Evolutionary conservation across 2,113 vertebrate species (phyloP).

Genomic region (Labeo rohita): DNA sequence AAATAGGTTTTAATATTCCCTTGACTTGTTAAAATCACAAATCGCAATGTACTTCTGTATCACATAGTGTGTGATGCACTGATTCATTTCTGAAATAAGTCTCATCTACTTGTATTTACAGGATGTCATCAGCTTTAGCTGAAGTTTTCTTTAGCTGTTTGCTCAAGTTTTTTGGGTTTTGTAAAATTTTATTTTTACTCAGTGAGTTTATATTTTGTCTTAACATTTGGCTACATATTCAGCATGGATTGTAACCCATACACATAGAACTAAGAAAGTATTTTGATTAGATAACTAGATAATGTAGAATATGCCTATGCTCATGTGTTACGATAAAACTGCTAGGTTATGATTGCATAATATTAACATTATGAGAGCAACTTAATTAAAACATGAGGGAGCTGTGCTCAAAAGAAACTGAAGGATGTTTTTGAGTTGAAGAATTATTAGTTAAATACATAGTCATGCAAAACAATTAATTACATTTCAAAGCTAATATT

Average conservation of each 20-base stretch:
- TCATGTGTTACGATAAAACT: not conserved
- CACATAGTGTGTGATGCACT: not conserved
- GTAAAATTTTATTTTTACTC: not conserved
- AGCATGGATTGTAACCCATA: not conserved
- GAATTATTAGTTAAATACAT: not conserved
- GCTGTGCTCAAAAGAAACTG: not conserved
- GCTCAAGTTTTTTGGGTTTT: not conserved
- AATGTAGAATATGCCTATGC: not conserved
- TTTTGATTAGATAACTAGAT: not conserved
- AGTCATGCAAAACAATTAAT: not conserved
- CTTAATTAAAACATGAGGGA: not conserved
- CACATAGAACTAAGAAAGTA: not conserved
- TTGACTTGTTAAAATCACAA: not conserved
- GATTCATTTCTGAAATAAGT: not conserved
- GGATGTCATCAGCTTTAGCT: not conserved
- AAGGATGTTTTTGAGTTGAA: not conserved
- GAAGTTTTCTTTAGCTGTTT: not conserved
- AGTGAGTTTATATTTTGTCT: not conserved
- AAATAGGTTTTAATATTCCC: not conserved
- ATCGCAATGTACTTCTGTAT: not conserved
- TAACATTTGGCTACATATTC: not conserved
- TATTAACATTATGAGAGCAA: not conserved
- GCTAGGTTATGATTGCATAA: not conserved
- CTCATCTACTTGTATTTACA: not conserved
- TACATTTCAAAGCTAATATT: constrained; percentile 1